Conservation (phyloP, 1,140 invertebrate species). For the Goniozus legneri region DNA sequence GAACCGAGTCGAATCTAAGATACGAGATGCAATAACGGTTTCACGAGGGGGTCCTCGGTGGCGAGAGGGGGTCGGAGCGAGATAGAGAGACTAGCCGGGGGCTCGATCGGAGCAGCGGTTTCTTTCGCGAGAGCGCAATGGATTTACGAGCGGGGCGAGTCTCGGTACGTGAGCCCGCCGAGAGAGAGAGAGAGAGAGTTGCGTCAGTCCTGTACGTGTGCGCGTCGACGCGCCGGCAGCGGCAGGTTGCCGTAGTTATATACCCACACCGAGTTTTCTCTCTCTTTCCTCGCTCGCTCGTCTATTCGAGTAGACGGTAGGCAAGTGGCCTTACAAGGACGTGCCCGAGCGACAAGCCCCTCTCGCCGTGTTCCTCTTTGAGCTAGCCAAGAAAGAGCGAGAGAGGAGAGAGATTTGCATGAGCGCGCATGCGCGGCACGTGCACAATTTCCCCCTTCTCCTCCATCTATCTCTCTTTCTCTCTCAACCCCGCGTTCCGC, state of each 20-base stretch:
- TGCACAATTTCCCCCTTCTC: not conserved
- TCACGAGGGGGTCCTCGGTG: too few species aligned
- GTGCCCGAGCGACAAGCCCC: conserved; percentile 27
- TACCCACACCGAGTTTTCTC: not conserved
- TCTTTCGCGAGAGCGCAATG: conserved; percentile 27
- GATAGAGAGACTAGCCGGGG: too few species aligned
- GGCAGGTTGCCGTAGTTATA: too few species aligned
- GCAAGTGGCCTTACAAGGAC: conserved; percentile 54
- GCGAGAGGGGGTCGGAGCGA: too few species aligned
- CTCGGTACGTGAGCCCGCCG: too few species aligned
- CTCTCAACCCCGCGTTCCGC: not conserved
- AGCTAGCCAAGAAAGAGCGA: too few species aligned
- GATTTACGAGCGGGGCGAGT: conserved; percentile 34
- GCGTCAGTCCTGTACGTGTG: conserved; percentile 25
- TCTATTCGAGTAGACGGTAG: conserved; percentile 26
- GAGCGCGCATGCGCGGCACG: conserved; percentile 12
- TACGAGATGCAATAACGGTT: too few species aligned
- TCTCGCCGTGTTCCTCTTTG: too few species aligned
- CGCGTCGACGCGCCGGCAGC: not conserved
- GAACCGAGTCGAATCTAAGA: too few species aligned
- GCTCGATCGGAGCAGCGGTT: conserved; percentile 9
- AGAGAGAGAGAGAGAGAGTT: too few species aligned
- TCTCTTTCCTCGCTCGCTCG: conserved; percentile 1
- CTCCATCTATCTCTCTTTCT: not conserved
- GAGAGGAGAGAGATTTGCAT: conserved; percentile 18